Base-by-base conservation (phyloP, 2,888 invertebrate genomes). In the Dioctria linearis region DNA sequence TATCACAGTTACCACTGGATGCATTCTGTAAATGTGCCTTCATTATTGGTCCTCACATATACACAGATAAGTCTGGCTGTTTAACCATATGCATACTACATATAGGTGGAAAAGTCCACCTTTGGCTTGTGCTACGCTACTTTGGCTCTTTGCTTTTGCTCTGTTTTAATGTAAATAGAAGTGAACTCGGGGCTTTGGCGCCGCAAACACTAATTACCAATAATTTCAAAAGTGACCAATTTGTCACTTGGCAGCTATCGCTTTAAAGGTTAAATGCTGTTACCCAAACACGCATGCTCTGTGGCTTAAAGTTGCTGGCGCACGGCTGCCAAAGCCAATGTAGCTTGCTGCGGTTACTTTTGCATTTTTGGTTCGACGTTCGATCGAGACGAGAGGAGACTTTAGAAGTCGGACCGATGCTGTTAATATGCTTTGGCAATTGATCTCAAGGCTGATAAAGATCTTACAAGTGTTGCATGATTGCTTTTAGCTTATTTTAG, bases 161-260 rank as follows among this genome's bases (percentile, higher is more conserved):
- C 25, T 25, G 25, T 37, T 54, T 51, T 37, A 71, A 54, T 71
- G 71, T 71, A 54, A 51, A 54, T 71, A 54, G 71, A 54, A 71
- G 71, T 37, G 8, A 71, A 71, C 37, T 54, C 46, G 39, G 25
- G 71, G 54, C 71, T 71, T 71, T 71, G 71, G 71, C 71, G 71
- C 71, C 71, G 71, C 71, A 2, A 25, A 71, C 71, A 71, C 71
- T 71, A 71, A 71, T 71, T 71, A 71, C 71, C 71, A 71, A 71
- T 71, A 71, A 71, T 71, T 71, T 71, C 71, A 71, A 71, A 11
- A 54, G 71, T 71, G 37, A 46, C 71, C 71, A 71, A 71, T 71
- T 71, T 71, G 71, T 71, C 71, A 71, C 51, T 71, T 54, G 71
- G 54, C 71, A 71, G 71, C 71, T 54, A 71, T 71, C 54, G 71